phyloP scores from a whole-genome alignment of 2,888 invertebrate species.

The Atethmia centrago region DNA sequence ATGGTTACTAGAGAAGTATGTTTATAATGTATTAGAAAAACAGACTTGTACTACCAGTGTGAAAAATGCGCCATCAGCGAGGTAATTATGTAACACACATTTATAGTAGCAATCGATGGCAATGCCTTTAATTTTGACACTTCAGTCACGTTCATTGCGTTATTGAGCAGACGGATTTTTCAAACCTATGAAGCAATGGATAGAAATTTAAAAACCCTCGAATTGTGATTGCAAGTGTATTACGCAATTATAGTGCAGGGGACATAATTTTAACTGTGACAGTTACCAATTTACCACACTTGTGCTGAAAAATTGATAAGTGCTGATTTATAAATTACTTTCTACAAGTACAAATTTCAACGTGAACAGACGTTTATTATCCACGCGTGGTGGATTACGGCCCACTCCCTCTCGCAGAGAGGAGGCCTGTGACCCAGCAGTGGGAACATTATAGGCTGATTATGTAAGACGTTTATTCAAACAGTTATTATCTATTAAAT shows the following conservation, averaged over 20 bases:
- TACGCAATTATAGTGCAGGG: neutral
- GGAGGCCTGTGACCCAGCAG: no score
- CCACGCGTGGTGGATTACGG: no score
- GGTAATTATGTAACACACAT: neutral
- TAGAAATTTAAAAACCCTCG: no score
- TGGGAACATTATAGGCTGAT: no score
- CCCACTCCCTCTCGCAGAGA: no score
- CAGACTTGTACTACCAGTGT: slow-evolving; percentile 2
- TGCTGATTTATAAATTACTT: slow-evolving; percentile 24
- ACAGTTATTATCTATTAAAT: slow-evolving; percentile 16
- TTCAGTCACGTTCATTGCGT: neutral
- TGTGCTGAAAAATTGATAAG: slow-evolving; percentile 32
- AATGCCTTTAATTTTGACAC: neutral
- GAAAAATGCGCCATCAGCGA: neutral
- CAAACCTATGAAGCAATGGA: neutral
- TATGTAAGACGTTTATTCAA: slow-evolving; percentile 20
- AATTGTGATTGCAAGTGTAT: neutral
- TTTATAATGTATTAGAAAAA: slow-evolving; percentile 16
- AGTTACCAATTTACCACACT: slow-evolving; percentile 16
- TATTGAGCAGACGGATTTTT: neutral
- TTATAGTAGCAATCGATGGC: neutral
- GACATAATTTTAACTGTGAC: slow-evolving; percentile 1
- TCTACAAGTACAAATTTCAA: slow-evolving; percentile 44
- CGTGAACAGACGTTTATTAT: slow-evolving; percentile 8
- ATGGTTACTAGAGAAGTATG: slow-evolving; percentile 1